phyloP scores from a whole-genome alignment of 2,797 vertebrate genomes.

The Tenualosa thibaudeaui region DNA sequence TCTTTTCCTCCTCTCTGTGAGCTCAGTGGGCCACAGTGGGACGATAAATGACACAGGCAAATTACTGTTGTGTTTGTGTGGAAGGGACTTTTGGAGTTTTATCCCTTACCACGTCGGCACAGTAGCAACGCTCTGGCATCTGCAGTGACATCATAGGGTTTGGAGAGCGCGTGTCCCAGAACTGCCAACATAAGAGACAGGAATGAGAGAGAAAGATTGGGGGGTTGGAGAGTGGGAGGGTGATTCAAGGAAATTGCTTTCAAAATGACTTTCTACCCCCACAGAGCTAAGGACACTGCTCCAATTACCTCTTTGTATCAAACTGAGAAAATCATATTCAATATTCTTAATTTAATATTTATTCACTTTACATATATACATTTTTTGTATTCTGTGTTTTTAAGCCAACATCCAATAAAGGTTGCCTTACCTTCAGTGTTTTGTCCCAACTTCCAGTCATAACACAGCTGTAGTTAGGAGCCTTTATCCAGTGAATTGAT shows the following conservation, averaged over 20 bases:
- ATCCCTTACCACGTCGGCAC: conserved; percentile 91
- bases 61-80: background rate
- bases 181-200: conserved; percentile 70
- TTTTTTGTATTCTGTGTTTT: no score
- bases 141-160: conserved; percentile 97
- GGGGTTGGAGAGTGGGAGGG: background rate
- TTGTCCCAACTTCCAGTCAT: conserved; percentile 99
- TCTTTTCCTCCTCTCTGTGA: no score
- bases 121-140: conserved; percentile 94
- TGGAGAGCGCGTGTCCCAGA: conserved; percentile 97
- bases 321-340: background rate
- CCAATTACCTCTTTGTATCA: background rate
- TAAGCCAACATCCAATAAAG: background rate
- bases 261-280: background rate
- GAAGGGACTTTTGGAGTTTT: conserved; percentile 6
- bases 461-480: conserved; percentile 96
- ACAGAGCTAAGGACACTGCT: background rate
- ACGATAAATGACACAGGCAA: background rate
- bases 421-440: conserved; percentile 87
- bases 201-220: background rate
- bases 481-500: conserved; percentile 97
- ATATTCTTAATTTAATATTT: no score
- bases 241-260: background rate
- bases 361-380: no score
- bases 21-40: no score